These are phyloP conservation scores for Steinernema carpocapsae DNA, from an alignment of 2,888 invertebrate genomes.

Conservation along the genomic window DNA sequence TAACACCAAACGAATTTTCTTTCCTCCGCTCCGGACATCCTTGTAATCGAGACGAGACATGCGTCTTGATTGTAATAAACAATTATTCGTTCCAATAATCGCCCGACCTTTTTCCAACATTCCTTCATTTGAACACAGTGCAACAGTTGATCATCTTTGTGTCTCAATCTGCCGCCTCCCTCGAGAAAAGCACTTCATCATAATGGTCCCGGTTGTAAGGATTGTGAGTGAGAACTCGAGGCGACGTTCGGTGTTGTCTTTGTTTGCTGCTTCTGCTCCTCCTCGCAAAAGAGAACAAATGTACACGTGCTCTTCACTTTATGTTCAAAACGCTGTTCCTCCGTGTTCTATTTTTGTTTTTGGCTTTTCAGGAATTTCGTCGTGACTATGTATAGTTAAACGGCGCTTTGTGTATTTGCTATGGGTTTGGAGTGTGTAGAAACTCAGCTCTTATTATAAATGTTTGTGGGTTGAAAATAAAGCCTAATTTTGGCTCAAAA, in stretches of 20 bases:
- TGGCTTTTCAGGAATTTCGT: too few species aligned
- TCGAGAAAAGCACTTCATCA: not conserved
- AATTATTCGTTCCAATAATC: not conserved
- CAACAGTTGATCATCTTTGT: conserved; percentile 14
- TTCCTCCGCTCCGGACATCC: too few species aligned
- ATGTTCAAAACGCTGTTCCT: too few species aligned
- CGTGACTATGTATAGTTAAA: too few species aligned
- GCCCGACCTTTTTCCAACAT: not conserved
- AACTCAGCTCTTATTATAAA: too few species aligned
- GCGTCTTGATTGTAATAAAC: not conserved
- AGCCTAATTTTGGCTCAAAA: too few species aligned
- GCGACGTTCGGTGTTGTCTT: conserved; percentile 12
- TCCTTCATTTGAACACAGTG: conserved; percentile 20
- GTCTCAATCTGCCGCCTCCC: conserved; percentile 1
- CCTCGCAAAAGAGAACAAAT: not conserved
- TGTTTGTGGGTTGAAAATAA: too few species aligned
- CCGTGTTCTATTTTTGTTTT: too few species aligned
- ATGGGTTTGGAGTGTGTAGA: too few species aligned
- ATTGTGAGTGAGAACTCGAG: not conserved
- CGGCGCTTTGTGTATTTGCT: too few species aligned
- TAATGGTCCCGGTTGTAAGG: not conserved
- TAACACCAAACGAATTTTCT: too few species aligned
- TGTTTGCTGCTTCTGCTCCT: not conserved
- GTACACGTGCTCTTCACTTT: not conserved
- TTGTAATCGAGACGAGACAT: too few species aligned